These are phyloP conservation scores for Cabera pusaria DNA, from an alignment of 2,888 invertebrate species.

Conservation along the genomic window DNA sequence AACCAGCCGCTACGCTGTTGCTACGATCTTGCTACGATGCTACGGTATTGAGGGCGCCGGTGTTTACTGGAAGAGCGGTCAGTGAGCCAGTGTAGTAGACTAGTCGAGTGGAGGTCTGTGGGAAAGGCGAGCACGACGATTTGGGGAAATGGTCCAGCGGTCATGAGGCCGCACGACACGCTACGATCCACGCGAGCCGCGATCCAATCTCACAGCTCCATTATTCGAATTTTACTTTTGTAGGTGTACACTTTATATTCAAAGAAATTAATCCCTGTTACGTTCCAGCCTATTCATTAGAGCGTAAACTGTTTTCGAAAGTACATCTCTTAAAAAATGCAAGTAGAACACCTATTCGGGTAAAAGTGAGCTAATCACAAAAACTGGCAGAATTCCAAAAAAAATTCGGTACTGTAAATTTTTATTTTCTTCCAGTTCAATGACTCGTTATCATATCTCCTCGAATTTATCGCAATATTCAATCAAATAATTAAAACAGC, in stretches of 20 bases:
- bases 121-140: constrained; percentile 56
- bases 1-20: constrained; percentile 12
- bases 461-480: constrained; percentile 66
- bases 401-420: constrained; percentile 5
- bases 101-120: constrained; percentile 55
- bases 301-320: constrained; percentile 4
- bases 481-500: constrained; percentile 51
- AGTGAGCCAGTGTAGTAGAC: constrained; percentile 55
- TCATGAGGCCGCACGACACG: constrained; percentile 44
- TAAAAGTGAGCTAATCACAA: too few relatives aligned
- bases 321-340: constrained; percentile 3
- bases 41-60: constrained; percentile 32
- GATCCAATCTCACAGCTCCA: constrained; percentile 11
- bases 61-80: constrained; percentile 40
- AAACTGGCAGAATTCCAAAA: constrained; percentile 1
- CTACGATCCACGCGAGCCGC: constrained; percentile 1
- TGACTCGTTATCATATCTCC: constrained; percentile 72
- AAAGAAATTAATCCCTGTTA: too few relatives aligned
- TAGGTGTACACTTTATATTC: too few relatives aligned
- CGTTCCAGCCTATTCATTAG: too few relatives aligned
- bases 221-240: constrained; percentile 1
- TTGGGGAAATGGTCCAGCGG: constrained; percentile 63
- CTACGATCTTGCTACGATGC: constrained; percentile 43
- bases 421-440: constrained; percentile 67
- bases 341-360: constrained; percentile 1